Percentiles rank a stretch among this genome's conserved stretches.
Conservation (phyloP, 1,140 invertebrate genomes). For the Drosophila subobscura region DNA sequence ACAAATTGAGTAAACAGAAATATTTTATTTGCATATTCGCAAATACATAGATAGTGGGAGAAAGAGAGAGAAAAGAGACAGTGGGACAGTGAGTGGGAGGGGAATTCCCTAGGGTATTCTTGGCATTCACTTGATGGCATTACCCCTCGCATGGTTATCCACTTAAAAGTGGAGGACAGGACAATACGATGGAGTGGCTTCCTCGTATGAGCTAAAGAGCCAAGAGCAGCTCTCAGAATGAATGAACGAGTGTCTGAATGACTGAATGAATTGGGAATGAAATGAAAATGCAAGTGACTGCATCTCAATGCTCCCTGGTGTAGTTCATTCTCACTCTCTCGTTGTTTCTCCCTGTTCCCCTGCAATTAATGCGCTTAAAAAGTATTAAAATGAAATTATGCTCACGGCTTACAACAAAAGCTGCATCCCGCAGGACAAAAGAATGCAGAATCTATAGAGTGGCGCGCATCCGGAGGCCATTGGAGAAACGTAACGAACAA, state of each 20-base stretch:
- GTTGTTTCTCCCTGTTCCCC: slow-evolving; percentile 1
- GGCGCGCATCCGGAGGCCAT: slow-evolving; percentile 6
- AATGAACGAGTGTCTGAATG: no score
- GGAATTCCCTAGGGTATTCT: slow-evolving; percentile 27
- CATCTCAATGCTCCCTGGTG: neutral
- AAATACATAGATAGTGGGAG: neutral
- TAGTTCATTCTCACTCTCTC: neutral
- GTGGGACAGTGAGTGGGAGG: neutral
- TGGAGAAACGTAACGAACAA: slow-evolving; percentile 4
- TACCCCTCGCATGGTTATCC: slow-evolving; percentile 35
- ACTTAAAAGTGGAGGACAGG: slow-evolving; percentile 31
- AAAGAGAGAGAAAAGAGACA: neutral
- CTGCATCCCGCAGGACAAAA: slow-evolving; percentile 23
- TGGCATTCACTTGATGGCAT: slow-evolving; percentile 37
- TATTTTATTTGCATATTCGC: slow-evolving; percentile 39
- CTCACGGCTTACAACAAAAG: slow-evolving; percentile 53
- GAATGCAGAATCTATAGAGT: neutral
- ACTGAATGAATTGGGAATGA: no score
- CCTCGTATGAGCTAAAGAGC: neutral
- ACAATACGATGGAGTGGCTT: slow-evolving; percentile 6
- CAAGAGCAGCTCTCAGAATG: no score
- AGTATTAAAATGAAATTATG: slow-evolving; percentile 60
- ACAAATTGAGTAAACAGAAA: slow-evolving; percentile 56
- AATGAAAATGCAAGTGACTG: slow-evolving; percentile 17
- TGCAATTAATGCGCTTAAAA: slow-evolving; percentile 62